Conservation (phyloP, 1,140 invertebrate genomes). For the Rhagoletis pomonella region DNA sequence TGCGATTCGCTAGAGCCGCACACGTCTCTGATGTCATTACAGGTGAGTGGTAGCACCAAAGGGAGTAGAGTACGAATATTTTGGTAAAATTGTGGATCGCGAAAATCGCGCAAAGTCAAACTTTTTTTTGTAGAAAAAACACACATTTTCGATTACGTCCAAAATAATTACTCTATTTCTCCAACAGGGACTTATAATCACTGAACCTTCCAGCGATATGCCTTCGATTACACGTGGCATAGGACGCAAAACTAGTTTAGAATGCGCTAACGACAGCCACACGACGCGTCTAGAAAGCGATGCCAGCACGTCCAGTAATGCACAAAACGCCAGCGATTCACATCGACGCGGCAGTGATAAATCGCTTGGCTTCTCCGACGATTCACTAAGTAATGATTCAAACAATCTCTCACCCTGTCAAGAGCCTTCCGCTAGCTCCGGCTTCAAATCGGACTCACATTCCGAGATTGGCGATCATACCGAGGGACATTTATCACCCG, state of each 20-base stretch:
- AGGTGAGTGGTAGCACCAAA: constrained; percentile 59
- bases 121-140: too few relatives aligned
- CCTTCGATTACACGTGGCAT: constrained; percentile 88
- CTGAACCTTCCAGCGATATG: constrained; percentile 83
- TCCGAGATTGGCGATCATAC: constrained; percentile 73
- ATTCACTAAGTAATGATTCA: constrained; percentile 80
- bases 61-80: too few relatives aligned
- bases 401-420: constrained; percentile 74
- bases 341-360: constrained; percentile 77
- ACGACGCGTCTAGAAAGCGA: constrained; percentile 49
- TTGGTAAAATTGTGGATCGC: too few relatives aligned
- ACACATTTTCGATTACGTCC: too few relatives aligned
- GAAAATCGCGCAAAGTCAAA: too few relatives aligned
- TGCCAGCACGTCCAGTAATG: constrained; percentile 21
- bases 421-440: constrained; percentile 72
- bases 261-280: constrained; percentile 73
- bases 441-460: constrained; percentile 73
- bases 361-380: constrained; percentile 81
- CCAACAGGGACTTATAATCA: constrained; percentile 81
- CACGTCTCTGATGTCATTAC: constrained; percentile 72
- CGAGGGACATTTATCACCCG: constrained; percentile 71
- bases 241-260: constrained; percentile 80
- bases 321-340: constrained; percentile 55
- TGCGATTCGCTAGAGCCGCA: constrained; percentile 69
- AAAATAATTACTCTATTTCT: too few relatives aligned